Percentiles rank a stretch among this genome's conserved stretches.
phyloP scores from a whole-genome alignment of 1,140 invertebrate species.

The Monochamus saltuarius region DNA sequence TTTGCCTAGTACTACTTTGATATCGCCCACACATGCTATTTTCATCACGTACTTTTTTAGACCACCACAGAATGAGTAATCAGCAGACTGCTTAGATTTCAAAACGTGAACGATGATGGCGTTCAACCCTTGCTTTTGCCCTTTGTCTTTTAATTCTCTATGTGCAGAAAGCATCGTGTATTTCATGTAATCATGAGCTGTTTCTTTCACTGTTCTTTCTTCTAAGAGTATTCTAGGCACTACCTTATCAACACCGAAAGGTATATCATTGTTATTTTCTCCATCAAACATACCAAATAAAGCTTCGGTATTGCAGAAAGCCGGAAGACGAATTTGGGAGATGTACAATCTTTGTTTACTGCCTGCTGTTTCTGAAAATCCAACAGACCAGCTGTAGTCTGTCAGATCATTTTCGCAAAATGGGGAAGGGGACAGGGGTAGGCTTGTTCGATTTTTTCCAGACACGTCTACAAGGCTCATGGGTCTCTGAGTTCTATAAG shows the following conservation, averaged over 20 bases:
- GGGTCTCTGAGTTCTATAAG: conserved; percentile 73
- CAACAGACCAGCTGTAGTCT: conserved; percentile 72
- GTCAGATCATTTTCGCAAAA: conserved; percentile 60
- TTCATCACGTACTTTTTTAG: conserved; percentile 63
- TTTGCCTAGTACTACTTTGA: conserved; percentile 68
- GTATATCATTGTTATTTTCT: conserved; percentile 67
- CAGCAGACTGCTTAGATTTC: conserved; percentile 54
- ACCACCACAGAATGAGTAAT: conserved; percentile 49
- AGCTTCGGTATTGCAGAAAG: conserved; percentile 76
- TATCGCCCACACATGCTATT: conserved; percentile 72
- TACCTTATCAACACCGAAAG: conserved; percentile 67
- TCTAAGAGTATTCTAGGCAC: conserved; percentile 74
- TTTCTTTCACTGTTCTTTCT: conserved; percentile 77
- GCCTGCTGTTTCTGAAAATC: conserved; percentile 82
- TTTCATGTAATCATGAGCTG: conserved; percentile 77
- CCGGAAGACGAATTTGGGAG: conserved; percentile 73
- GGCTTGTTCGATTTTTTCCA: conserved; percentile 67
- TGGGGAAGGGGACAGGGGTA: conserved; percentile 64
- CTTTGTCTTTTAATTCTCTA: conserved; percentile 70
- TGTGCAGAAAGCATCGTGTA: conserved; percentile 77
- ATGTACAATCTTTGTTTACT: conserved; percentile 69
- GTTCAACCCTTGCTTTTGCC: conserved; percentile 68
- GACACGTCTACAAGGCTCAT: conserved; percentile 81
- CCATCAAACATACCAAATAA: conserved; percentile 82
- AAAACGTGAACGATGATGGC: conserved; percentile 73